Evolutionary conservation across 2,113 vertebrate species (phyloP).

Genomic region (Hyla sarda): DNA sequence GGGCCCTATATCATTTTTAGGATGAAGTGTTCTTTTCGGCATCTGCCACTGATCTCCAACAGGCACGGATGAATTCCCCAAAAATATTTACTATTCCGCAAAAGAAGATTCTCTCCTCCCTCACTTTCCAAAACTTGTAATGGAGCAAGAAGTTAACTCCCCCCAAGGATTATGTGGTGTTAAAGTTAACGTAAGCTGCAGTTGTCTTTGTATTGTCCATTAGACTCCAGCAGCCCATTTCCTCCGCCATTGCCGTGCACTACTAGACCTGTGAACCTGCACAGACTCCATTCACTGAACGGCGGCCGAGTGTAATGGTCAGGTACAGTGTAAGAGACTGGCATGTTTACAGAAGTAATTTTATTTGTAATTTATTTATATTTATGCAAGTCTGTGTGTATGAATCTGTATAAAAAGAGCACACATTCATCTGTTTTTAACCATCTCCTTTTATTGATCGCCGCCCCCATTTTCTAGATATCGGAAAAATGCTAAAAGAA

Average conservation of each 20-base stretch:
- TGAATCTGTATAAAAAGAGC: background rate
- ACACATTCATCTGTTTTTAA: slow-evolving; percentile 29
- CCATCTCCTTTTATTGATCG: slow-evolving; percentile 10
- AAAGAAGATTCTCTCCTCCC: background rate
- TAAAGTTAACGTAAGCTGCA: background rate
- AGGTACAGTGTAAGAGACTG: background rate
- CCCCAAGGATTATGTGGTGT: background rate
- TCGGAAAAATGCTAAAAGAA: background rate
- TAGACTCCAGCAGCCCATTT: background rate
- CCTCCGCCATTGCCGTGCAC: background rate
- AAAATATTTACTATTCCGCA: background rate
- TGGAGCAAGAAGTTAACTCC: background rate
- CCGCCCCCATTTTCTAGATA: background rate
- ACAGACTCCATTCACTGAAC: background rate
- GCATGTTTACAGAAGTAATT: slow-evolving; percentile 33
- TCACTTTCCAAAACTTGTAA: background rate
- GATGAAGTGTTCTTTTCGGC: background rate
- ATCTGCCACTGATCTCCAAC: background rate
- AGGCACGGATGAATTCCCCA: background rate
- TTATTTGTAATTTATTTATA: slow-evolving; percentile 44
- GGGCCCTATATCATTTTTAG: background rate
- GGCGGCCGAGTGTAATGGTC: background rate
- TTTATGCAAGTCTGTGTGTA: slow-evolving; percentile 33
- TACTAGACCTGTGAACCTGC: background rate
- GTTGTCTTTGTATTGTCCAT: background rate